Base-by-base conservation (phyloP, 2,113 vertebrate genomes). In the Pithys albifrons region DNA sequence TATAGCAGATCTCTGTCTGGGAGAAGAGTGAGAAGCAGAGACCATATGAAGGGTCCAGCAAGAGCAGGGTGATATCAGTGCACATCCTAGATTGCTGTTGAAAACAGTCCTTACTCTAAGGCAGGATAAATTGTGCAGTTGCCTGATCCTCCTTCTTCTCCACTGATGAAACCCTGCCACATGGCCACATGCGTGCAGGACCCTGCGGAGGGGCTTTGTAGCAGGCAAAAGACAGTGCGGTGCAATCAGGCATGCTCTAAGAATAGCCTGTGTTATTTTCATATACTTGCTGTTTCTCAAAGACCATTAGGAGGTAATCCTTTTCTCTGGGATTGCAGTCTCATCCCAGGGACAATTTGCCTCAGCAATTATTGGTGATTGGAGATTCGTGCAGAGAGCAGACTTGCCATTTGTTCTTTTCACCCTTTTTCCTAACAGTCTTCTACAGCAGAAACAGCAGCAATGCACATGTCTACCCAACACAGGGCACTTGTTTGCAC, bases 171-270 rank as follows among this genome's bases (percentile, higher is more conserved):
- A 46, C n/a, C 9, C 24, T 66, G 33, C 27, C 10, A 3, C 35
- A 3, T 4, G 24, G 54, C 54, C 59, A 45, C 2, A 2, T 1
- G 10, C 2, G 1, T 28, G 48, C 10, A 3, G 67, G 48, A 58
- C 20, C 48, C 52, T 8, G 58, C 3, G 2, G 65, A 55, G 25
- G 48, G 58, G 39, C 48, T 76, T 52, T 72, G 62, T 6, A n/a
- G 72, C 24, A 58, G 37, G 76, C 41, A 83, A 37, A 23, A 24
- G 48, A 52, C 65, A 6, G 57, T 6, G 25, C 3, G 2, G 2
- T 27, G 66, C 61, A 64, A 25, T 18, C 33, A 55, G 69, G 24
- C 33, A 8, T 0, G 4, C n/a, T 58, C 33, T 37, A 49, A 88
- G 70, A 76, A 67, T 6, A 87, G n/a, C 41, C 37, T 12, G 14